These are phyloP conservation scores for Heliconius nattereri DNA, from an alignment of 1,140 invertebrate species.

Conservation along the genomic window DNA sequence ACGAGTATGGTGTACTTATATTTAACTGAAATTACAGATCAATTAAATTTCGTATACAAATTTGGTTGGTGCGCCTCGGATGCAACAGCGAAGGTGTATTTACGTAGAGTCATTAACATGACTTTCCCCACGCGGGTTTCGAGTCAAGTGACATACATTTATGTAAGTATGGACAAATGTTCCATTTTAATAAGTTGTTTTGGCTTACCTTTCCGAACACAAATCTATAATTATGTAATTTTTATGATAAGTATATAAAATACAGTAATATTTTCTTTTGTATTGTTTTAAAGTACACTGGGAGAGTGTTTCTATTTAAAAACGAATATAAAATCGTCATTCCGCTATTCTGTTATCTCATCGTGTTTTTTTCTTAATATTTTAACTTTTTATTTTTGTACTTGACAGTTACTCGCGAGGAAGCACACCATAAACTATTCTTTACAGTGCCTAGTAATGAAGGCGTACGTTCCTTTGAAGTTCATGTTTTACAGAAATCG, in stretches of 20 bases:
- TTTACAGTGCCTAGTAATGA: conserved; percentile 57
- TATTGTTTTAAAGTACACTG: no score
- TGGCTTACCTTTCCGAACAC: no score
- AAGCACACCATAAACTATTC: conserved; percentile 38
- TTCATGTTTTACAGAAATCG: conserved; percentile 49
- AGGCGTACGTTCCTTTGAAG: conserved; percentile 46
- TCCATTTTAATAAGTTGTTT: no score
- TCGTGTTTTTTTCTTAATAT: no score
- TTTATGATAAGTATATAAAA: no score
- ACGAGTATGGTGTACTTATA: not conserved
- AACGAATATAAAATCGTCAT: no score
- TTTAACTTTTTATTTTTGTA: not conserved
- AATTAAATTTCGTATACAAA: conserved; percentile 54
- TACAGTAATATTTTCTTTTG: no score
- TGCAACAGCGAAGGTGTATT: conserved; percentile 29
- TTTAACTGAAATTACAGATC: conserved; percentile 39
- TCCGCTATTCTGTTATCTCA: no score
- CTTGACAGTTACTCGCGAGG: conserved; percentile 52
- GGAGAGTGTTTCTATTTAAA: no score
- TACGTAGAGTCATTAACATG: conserved; percentile 45
- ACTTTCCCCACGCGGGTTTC: conserved; percentile 37
- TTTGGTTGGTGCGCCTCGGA: conserved; percentile 56
- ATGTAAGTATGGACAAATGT: conserved; percentile 41
- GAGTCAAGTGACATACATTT: conserved; percentile 44
- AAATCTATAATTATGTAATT: no score